These are phyloP conservation scores for Falco naumanni DNA, from an alignment of 2,797 vertebrate species.

Conservation along the genomic window DNA sequence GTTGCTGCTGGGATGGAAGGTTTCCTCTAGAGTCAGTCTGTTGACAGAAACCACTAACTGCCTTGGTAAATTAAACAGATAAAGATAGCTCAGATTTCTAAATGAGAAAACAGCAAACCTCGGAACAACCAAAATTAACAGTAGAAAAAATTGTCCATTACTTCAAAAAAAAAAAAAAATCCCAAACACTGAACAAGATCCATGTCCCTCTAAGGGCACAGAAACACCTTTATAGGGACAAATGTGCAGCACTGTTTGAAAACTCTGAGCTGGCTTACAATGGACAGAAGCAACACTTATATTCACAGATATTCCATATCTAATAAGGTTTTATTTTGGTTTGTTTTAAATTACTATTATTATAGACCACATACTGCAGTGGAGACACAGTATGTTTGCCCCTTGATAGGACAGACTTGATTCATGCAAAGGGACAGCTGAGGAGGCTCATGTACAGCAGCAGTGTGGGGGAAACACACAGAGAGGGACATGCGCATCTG, in stretches of 20 bases:
- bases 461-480: not conserved
- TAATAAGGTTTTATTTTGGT: not conserved
- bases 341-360: not conserved
- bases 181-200: not conserved
- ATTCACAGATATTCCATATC: not conserved
- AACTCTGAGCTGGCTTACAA: not conserved
- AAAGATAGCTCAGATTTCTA: not conserved
- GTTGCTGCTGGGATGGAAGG: not conserved
- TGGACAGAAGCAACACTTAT: not conserved
- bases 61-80: not conserved
- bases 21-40: not conserved
- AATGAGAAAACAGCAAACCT: not conserved
- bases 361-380: not conserved
- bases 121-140: not conserved
- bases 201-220: not conserved
- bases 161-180: not conserved
- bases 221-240: not conserved
- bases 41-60: not conserved
- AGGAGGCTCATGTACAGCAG: not conserved
- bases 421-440: not conserved
- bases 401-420: not conserved
- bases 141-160: not conserved
- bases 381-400: not conserved
- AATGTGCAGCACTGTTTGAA: rapidly evolving
- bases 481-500: rapidly evolving